Base-by-base conservation (phyloP, 2,113 vertebrate species). In the Natator depressus region DNA sequence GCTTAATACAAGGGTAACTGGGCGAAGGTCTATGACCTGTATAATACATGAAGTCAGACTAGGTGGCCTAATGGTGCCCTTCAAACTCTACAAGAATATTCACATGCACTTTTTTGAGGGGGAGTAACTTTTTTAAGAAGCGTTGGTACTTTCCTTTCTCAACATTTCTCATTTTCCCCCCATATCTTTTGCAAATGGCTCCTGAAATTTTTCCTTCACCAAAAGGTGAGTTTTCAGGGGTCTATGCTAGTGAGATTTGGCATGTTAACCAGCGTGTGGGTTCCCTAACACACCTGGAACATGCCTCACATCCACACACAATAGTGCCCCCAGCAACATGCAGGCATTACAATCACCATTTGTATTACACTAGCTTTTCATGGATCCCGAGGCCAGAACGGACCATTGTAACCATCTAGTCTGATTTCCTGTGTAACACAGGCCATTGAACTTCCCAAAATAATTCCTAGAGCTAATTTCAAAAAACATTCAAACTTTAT, bases 51-150 rank as follows among this genome's bases (percentile, higher is more conserved):
- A 90, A 94, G 90, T 78, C 94, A 89, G 6, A 31, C 88, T 86
- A 91, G 82, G 86, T n/a, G 31, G 42, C 47, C 54, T 90, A 86
- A 87, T 27, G 79, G 6, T 10, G 25, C 24, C 35, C 82, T 81
- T 65, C 79, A 91, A 90, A 87, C 95, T 72, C 90, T 27, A 84
- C 4, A 83, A 0, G 35, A 1, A 87, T 11, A 88, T 3, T 76
- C 25, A 57, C 7, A 42, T 1, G 31, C 6, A 10, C 2, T n/a
- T 72, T 72, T 65, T 35, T n/a, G 4, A 4, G 51, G 51, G 14
- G 54, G 51, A 90, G 93, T 81, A 84, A 91, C 87, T 53, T 42
- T 92, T 92, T 92, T 82, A 91, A 93, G 47, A 35, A 86, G 25
- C 80, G 4, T 4, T 57, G 51, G 87, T 75, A 84, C 72, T 94